Evolutionary conservation across 1,140 invertebrate genomes (phyloP).

Genomic region (Diabrotica undecimpunctata): DNA sequence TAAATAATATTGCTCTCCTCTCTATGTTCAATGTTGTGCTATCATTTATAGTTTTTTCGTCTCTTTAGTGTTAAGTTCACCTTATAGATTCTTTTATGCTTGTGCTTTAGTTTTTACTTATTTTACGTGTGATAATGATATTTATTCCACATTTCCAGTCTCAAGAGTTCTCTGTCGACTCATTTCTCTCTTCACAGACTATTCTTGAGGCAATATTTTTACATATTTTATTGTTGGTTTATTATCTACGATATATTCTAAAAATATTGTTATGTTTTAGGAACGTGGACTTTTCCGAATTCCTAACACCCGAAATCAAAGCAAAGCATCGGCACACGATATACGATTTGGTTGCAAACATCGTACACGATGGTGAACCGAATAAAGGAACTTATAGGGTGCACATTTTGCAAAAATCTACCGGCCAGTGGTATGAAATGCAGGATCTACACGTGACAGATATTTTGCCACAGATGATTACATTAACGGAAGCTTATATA

Average conservation of each 20-base stretch:
- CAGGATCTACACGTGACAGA: constrained; percentile 98
- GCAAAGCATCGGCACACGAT: constrained; percentile 73
- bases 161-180: too few species aligned
- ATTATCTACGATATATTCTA: too few species aligned
- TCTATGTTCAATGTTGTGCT: too few species aligned
- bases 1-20: constrained; percentile 35
- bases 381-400: constrained; percentile 91
- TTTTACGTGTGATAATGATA: too few species aligned
- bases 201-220: too few species aligned
- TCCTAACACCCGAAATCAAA: constrained; percentile 81
- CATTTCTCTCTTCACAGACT: too few species aligned
- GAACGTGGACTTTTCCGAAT: constrained; percentile 96
- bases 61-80: too few species aligned
- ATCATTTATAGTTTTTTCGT: too few species aligned
- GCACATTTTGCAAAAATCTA: constrained; percentile 92
- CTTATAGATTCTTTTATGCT: too few species aligned
- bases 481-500: constrained; percentile 97
- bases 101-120: too few species aligned
- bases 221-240: too few species aligned
- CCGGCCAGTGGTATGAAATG: constrained; percentile 87
- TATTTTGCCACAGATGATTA: constrained; percentile 99
- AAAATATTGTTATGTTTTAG: constrained; percentile 52
- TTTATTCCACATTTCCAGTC: too few species aligned
- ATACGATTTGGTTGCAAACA: constrained; percentile 96
- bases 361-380: constrained; percentile 97